Conservation (phyloP, 2,888 invertebrate genomes). For the Drosophila emarginata region DNA sequence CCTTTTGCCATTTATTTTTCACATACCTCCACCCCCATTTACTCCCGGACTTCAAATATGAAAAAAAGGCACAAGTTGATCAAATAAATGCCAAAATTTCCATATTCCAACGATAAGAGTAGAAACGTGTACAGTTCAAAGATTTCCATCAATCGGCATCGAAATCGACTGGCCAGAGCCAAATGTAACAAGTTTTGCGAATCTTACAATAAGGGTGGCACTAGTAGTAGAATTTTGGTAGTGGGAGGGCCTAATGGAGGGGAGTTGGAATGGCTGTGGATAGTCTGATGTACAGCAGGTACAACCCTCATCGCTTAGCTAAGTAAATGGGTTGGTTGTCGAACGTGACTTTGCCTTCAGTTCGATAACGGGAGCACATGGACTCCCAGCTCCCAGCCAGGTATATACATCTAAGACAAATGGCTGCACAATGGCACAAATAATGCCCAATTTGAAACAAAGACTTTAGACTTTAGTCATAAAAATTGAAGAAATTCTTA, state of each 20-base stretch:
- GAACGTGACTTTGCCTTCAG: conserved; percentile 70
- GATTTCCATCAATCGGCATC: conserved; percentile 68
- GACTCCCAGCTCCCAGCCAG: conserved; percentile 30
- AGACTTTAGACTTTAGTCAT: not conserved
- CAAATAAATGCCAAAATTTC: conserved; percentile 76
- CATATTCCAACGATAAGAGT: conserved; percentile 72
- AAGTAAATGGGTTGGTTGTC: conserved; percentile 76
- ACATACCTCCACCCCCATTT: conserved; percentile 32
- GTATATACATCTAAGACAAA: conserved; percentile 3
- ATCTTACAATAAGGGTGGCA: conserved; percentile 37
- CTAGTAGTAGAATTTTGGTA: not conserved
- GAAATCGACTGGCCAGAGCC: conserved; percentile 32
- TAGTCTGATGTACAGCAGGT: conserved; percentile 55
- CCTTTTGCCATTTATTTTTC: conserved; percentile 71
- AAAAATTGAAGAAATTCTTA: not conserved
- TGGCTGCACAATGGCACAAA: conserved; percentile 35
- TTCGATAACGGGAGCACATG: conserved; percentile 44
- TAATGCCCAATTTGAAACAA: not conserved
- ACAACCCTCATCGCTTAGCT: conserved; percentile 74
- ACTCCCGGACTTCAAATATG: conserved; percentile 49
- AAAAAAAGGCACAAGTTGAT: conserved; percentile 74
- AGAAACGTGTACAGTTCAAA: conserved; percentile 64
- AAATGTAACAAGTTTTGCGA: conserved; percentile 67
- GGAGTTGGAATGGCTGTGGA: conserved; percentile 12
- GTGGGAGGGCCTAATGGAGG: conserved; percentile 10